These are phyloP conservation scores for Puffinus mauretanicus DNA, from an alignment of 2,113 vertebrate species.

Conservation along the genomic window DNA sequence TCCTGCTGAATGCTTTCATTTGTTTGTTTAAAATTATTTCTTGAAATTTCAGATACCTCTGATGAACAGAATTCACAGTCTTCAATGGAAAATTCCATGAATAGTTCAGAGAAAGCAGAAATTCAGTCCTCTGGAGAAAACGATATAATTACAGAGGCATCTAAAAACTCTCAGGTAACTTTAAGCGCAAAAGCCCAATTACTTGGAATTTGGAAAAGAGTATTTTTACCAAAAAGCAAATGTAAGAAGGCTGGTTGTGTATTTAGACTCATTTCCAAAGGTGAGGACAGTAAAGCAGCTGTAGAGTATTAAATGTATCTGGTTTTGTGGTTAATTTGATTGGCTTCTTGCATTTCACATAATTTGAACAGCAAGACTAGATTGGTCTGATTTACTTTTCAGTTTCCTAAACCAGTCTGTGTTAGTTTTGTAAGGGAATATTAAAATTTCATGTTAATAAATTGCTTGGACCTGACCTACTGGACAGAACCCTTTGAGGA, in stretches of 20 bases:
- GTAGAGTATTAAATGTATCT: neutral
- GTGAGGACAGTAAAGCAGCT: neutral
- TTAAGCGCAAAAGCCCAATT: neutral
- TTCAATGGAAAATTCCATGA: conserved; percentile 83
- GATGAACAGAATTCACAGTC: conserved; percentile 82
- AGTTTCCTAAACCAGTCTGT: neutral
- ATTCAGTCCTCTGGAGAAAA: conserved; percentile 81
- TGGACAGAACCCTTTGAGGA: neutral
- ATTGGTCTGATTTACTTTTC: neutral
- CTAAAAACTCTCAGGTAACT: conserved; percentile 92
- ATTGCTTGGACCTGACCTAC: neutral
- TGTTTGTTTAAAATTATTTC: conserved; percentile 1
- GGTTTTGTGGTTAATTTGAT: neutral
- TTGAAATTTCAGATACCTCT: conserved; percentile 69
- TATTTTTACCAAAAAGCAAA: neutral
- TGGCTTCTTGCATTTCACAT: neutral
- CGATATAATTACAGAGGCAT: conserved; percentile 80
- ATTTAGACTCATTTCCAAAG: neutral
- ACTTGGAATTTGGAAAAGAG: neutral
- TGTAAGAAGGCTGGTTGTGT: neutral
- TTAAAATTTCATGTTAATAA: neutral
- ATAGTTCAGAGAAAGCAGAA: conserved; percentile 87
- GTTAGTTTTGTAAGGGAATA: neutral
- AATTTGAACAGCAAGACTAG: neutral
- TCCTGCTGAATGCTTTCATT: neutral